Base-by-base conservation (phyloP, 1,140 invertebrate genomes). In the Drosophila pandora region DNA sequence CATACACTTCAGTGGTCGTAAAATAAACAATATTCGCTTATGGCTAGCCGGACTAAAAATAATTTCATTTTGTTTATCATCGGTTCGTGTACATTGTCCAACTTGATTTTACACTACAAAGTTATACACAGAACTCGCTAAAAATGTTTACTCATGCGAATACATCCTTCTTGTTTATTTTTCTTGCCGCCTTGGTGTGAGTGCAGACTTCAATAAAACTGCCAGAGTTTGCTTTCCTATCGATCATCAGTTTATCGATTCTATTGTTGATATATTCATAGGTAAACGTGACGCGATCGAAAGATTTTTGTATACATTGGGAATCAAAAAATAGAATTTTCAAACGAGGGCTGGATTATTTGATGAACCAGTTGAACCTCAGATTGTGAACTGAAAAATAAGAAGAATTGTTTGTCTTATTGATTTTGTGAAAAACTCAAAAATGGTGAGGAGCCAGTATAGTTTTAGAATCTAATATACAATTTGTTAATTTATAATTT, bases 1-100 rank as follows among this genome's bases (percentile, higher is more conserved):
- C 75, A 78, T 87, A 76, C 82, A 87, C 82, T 85, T 75, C 61
- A 76, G 69, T 23, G 75, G 76, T 85, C 82, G 62, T 82, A 55
- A 76, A 85, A 85, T 78, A 85, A 88, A 85, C 82, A 85, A 75
- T 71, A 48, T 62, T 60, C 49, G 45, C 56, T 56, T 53, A 61
- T 58, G 58, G 54, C 64, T 56, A 45, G 22, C 23, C 12, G 34
- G 58, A 55, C 82, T 75, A 75, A 82, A 78, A 85, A 82, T 82
- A 87, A 75, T 56, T 55, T 17, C 55, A 76, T 25, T 76, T 79
- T 85, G 83, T 85, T 85, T 87, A 85, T 82, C 56, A 64, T 61
- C 61, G 57, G 63, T 53, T 70, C 54, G 53, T 79, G 52, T 71
- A 67, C 73, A 85, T 70, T 85, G 61, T 85, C 61, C 72, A 81